phyloP scores from a whole-genome alignment of 2,797 vertebrate genomes.

The Sebastes trivittatus region DNA sequence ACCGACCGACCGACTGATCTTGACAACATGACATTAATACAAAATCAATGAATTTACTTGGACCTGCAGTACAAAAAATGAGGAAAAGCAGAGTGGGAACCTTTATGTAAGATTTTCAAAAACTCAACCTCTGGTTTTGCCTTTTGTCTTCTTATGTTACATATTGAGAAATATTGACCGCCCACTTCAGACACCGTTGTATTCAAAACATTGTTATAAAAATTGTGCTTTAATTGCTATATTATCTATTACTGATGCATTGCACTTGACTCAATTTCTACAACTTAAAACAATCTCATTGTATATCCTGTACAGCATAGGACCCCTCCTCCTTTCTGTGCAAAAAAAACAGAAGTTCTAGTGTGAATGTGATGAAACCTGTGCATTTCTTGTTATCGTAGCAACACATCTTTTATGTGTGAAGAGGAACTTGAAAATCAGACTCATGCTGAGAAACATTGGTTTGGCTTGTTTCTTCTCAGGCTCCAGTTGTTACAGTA shows the following conservation, averaged over 20 bases:
- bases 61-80: background rate
- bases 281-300: too few relatives aligned
- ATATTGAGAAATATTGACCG: too few relatives aligned
- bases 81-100: background rate
- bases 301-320: too few relatives aligned
- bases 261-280: too few relatives aligned
- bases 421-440: background rate
- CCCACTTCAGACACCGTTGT: background rate
- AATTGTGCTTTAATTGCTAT: too few relatives aligned
- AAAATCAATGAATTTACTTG: background rate
- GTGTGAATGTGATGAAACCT: background rate
- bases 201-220: too few relatives aligned
- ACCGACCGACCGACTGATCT: too few relatives aligned
- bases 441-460: fast-evolving
- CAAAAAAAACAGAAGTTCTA: background rate
- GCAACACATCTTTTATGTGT: background rate
- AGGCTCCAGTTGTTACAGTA: background rate
- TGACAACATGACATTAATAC: background rate
- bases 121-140: background rate
- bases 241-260: too few relatives aligned
- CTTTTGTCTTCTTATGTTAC: too few relatives aligned
- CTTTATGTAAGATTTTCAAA: background rate
- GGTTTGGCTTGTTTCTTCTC: background rate
- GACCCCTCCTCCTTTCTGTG: background rate
- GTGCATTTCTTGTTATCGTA: too few relatives aligned